Conservation (phyloP, 2,888 invertebrate species). For the Tiphia femorata region DNA sequence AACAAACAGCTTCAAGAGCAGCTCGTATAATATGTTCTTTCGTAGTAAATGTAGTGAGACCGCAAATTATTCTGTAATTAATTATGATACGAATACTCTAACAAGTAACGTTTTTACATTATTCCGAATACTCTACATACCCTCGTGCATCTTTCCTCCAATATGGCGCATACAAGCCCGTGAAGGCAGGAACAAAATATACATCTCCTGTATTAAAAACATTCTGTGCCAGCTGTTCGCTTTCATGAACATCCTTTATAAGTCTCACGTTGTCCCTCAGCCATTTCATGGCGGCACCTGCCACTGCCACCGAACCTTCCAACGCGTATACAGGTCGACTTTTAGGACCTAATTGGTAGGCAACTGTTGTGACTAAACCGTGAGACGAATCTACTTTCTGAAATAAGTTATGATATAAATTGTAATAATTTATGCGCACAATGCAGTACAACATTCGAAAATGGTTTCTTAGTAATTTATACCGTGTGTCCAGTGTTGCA, state of each 20-base stretch:
- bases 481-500: constrained; percentile 92
- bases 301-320: constrained; percentile 96
- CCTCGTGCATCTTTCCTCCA: constrained; percentile 98
- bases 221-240: constrained; percentile 78
- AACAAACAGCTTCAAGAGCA: constrained; percentile 94
- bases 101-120: too few species aligned
- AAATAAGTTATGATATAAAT: constrained; percentile 13
- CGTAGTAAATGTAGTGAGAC: constrained; percentile 92
- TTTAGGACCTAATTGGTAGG: constrained; percentile 88
- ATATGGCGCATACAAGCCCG: constrained; percentile 96
- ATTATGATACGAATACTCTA: too few species aligned
- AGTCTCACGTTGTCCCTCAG: constrained; percentile 91
- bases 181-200: constrained; percentile 98
- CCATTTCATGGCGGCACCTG: constrained; percentile 94
- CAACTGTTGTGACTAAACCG: constrained; percentile 91
- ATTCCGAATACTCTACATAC: constrained; percentile 62
- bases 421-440: too few species aligned
- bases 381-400: constrained; percentile 87
- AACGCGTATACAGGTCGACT: constrained; percentile 89
- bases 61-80: constrained; percentile 86
- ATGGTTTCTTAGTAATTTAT: constrained; percentile 13
- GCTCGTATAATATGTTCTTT: constrained; percentile 95
- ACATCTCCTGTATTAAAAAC: constrained; percentile 94
- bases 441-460: too few species aligned
- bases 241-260: constrained; percentile 80